Evolutionary conservation across 2,888 invertebrate species (phyloP).

Genomic region (Apamea crenata): DNA sequence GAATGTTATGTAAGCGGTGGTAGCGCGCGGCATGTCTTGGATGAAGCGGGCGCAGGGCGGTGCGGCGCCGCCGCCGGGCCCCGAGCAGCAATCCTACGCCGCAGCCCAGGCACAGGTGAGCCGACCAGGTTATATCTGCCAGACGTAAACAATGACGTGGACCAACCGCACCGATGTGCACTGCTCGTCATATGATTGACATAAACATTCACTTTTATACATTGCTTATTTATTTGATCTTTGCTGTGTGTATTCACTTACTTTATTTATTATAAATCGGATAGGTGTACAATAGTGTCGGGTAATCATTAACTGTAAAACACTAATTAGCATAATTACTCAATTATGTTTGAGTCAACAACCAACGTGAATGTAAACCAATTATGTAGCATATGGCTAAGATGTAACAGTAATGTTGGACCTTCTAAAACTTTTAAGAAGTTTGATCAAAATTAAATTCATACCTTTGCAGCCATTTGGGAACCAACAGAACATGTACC

Average conservation of each 20-base stretch:
- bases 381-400: constrained; percentile 47
- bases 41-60: constrained; percentile 83
- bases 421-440: not conserved
- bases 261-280: not conserved
- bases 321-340: constrained; percentile 40
- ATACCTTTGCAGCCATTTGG: constrained; percentile 80
- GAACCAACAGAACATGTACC: constrained; percentile 82
- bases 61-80: constrained; percentile 73
- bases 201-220: constrained; percentile 51
- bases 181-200: constrained; percentile 72
- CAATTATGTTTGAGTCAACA: constrained; percentile 25
- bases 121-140: constrained; percentile 77
- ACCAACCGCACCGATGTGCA: constrained; percentile 66
- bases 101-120: constrained; percentile 86
- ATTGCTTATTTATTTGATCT: constrained; percentile 8
- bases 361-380: constrained; percentile 24
- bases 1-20: constrained; percentile 88
- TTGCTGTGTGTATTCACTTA: constrained; percentile 9
- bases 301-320: constrained; percentile 19
- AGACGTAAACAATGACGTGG: constrained; percentile 88
- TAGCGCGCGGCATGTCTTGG: constrained; percentile 87
- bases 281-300: constrained; percentile 16
- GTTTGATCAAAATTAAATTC: constrained; percentile 8
- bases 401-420: constrained; percentile 8
- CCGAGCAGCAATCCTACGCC: constrained; percentile 79